Base-by-base conservation (phyloP, 1,140 invertebrate species). In the Probaryconus sp. region DNA sequence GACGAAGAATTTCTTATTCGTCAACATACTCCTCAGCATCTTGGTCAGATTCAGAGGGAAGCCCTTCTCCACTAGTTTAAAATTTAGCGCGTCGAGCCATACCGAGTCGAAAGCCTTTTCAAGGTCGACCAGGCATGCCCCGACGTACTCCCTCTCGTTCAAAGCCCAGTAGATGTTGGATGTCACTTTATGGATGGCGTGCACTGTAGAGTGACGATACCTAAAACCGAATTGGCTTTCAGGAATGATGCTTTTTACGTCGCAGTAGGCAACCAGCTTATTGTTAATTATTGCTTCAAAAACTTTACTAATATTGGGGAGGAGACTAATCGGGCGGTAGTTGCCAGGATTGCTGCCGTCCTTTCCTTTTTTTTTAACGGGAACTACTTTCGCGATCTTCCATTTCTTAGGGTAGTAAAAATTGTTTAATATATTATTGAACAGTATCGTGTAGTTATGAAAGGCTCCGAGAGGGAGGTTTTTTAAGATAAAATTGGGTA, bases 281-380 rank as follows among this genome's bases (percentile, higher is more conserved):
- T 3, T 24, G 9, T 60, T 60, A 6, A 69, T 35, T n/a, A 51
- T 24, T 10, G 11, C 35, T 18, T 60, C 45, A 2, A 68, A 30
- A 3, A 42, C 26, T 33, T 56, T 58, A 2, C 43, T 30, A 6
- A 56, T 11, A 9, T 28, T 45, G 2, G 20, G 48, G 0, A 40
- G 17, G 3, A 51, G 30, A 5, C 37, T 16, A 2, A 50, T 50
- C 1, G 60, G 60, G 5, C 47, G 18, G 18, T 51, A 64, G 26
- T 18, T 51, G 4, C 1, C 1, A 0, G 17, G 14, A 5, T 35
- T 24, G 7, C 7, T 6, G 2, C 2, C 1, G 6, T 48, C 24
- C 17, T 58, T 58, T 2, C 14, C 35, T 14, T 31, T 26, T 51
- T 63, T 50, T 1, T 16, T n/a, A 3, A 50, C 28, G 1, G 58